A percentile compares a stretch with the other conserved stretches of the same genome.
Evolutionary conservation across 2,888 invertebrate genomes (phyloP).

Genomic region (Volucella inanis): DNA sequence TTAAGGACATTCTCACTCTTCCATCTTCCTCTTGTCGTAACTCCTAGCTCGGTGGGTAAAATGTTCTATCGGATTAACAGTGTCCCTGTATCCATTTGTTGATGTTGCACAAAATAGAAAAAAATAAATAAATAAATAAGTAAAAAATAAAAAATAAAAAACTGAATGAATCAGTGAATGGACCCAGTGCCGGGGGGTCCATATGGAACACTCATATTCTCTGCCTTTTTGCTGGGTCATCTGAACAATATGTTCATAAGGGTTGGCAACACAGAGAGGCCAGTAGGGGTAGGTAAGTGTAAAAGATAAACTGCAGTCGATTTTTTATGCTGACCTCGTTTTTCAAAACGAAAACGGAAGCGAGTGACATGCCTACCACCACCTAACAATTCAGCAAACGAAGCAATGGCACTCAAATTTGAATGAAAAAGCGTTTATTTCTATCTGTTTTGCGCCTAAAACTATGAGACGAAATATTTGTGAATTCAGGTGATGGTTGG

Average conservation of each 20-base stretch:
- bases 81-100: slow-evolving; percentile 18
- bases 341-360: background rate
- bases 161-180: too few species aligned
- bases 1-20: background rate
- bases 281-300: too few species aligned
- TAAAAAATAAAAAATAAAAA: background rate
- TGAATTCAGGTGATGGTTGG: background rate
- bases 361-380: background rate
- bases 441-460: slow-evolving; percentile 8
- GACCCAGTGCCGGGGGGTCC: background rate
- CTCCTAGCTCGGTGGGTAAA: background rate
- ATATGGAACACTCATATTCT: too few species aligned
- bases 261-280: too few species aligned
- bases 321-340: too few species aligned
- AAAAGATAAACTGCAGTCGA: too few species aligned
- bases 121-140: too few species aligned
- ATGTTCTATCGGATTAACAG: slow-evolving; percentile 10
- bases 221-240: too few species aligned
- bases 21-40: background rate
- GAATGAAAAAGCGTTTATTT: too few species aligned
- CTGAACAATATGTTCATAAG: too few species aligned
- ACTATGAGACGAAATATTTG: background rate
- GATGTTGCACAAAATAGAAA: background rate
- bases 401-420: slow-evolving; percentile 16
- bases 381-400: background rate